Evolutionary conservation across 2,113 vertebrate species (phyloP), one percentile per base, ranked within the genome.

Genomic region (Corythaeola cristata): DNA sequence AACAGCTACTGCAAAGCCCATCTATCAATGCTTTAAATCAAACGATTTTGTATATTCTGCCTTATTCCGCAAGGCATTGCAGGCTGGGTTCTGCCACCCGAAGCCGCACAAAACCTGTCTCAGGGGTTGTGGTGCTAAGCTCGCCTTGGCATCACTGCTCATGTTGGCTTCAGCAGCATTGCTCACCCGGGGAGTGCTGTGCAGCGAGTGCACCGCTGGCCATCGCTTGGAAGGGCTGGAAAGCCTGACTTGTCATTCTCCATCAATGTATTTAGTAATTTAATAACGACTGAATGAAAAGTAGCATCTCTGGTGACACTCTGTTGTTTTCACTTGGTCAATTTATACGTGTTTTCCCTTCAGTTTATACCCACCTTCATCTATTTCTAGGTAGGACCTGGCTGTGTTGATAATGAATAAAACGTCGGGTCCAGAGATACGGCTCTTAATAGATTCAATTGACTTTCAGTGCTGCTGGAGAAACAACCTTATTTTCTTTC

Each of bases 161-260:
- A 0, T 56, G 1, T 0, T 14, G 32, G 8, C 11, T 39, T 16
- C 1, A 30, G 37, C 3, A 5, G 60, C 47, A 3, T 11, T 17
- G 37, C 68, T 76, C 9, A 10, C 3, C 0, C 47, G 3, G 33
- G 1, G 22, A 41, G 49, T 1, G 44, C 67, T 33, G 39, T 4
- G 2, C 44, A 8, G 55, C 1, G 28, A 33, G 37, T 1, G 4
- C 24, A 3, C 0, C 3, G 0, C 32, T 41, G 49, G 18, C 63
- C n/a, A 49, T 6, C 8, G 7, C 19, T 21, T 18, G 71, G 47
- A 13, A 77, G 32, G 35, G 39, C 32, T 60, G 13, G 41, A 27
- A 84, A 73, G 23, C 15, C 37, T 6, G 8, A 10, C 12, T 44
- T 55, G 16, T 20, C 44, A 4, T 58, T 47, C 30, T 37, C 26